Evolutionary conservation across 2,113 vertebrate genomes (phyloP), one percentile per base, ranked within the genome.

Genomic region (Pollachius pollachius): DNA sequence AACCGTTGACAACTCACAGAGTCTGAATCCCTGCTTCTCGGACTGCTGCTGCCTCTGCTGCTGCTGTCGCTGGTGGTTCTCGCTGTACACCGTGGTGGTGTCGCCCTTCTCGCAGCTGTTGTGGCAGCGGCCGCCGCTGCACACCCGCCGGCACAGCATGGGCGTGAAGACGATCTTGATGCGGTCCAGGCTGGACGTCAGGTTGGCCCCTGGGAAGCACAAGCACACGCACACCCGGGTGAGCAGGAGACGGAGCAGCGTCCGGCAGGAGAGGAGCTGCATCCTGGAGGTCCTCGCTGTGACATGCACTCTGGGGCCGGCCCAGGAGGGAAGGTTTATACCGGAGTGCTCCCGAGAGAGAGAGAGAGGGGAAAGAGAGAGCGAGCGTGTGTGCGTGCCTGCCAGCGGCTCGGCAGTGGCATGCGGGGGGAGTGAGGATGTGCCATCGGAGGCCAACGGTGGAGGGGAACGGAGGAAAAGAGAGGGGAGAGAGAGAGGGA

Each of bases 121-220:
- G 81, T 86, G 85, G 88, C 93, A 93, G 54, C 59, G 91, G 3
- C 89, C 89, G 13, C 83, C 84, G 1, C 52, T 80, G 82, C 93
- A 94, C 64, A 89, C 76, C 71, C 89, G 72, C 21, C 90, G 90
- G 81, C 93, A 94, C 74, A 88, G 68, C 85, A 90, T 93, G 18
- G 93, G 93, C 1, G 93, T 94, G 80, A 94, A 94, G 76, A 94
- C 79, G 7, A 94, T 93, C 88, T 94, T 94, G 68, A 94, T 93
- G 67, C 91, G 90, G 73, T 92, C 92, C 80, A 92, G 77, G 77
- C 27, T 86, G 66, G 92, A 79, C 7, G 91, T 93, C 69, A 93
- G 89, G 85, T 94, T 94, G 66, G 90, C 90, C 60, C 91, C 91
- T 93, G 88, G 76, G 74, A 89, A 73, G 68, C 84, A 87, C 25